Evolutionary conservation across 53 echinoderm and acorn worm genomes (phyloP).

Genomic region (Echinometra lucunter): DNA sequence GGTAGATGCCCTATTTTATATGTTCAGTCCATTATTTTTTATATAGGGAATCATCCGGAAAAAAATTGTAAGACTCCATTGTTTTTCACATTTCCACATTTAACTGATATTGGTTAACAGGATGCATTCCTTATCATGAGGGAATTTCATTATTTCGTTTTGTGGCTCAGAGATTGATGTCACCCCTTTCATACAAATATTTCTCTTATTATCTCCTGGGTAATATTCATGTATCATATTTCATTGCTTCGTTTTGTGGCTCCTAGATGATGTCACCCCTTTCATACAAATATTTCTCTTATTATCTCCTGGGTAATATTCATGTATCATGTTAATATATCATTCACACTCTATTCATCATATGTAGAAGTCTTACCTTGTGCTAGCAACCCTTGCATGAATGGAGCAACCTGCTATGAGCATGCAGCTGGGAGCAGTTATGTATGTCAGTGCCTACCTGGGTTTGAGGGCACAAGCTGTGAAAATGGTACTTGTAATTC

Average conservation of each 20-base stretch:
- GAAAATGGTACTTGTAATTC: conserved; percentile 66
- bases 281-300: not conserved
- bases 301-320: not conserved
- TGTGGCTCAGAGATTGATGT: not conserved
- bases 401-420: conserved; percentile 81
- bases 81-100: not conserved
- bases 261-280: not conserved
- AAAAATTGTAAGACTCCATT: not conserved
- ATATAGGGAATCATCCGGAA: not conserved
- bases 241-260: no score
- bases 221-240: not conserved
- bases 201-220: not conserved
- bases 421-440: conserved; percentile 71
- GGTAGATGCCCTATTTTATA: not conserved
- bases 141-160: not conserved
- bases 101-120: not conserved
- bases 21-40: not conserved
- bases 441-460: conserved; percentile 79
- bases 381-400: conserved; percentile 81
- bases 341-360: not conserved
- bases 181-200: not conserved
- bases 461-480: conserved; percentile 77
- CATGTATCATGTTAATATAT: not conserved
- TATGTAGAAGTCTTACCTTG: conserved; percentile 54
- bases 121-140: not conserved